Percentiles rank a stretch among this genome's conserved stretches.
Conservation (phyloP, 2,797 vertebrate genomes). For the Orestias chungarensis region DNA sequence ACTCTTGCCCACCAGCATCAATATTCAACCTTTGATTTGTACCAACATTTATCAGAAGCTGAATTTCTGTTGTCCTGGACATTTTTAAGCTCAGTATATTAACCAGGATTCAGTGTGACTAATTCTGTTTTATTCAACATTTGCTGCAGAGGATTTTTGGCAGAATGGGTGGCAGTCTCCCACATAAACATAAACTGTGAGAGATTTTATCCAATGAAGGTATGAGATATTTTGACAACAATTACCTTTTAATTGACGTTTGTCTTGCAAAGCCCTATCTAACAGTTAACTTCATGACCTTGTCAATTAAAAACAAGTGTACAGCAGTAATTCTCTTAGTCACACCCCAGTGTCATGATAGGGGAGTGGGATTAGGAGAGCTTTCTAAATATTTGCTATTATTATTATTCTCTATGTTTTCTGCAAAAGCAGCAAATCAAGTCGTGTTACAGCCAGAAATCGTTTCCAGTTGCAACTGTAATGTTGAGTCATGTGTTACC, state of each 20-base stretch:
- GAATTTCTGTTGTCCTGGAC: conserved; percentile 6
- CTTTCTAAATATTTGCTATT: no score
- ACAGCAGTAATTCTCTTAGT: neutral
- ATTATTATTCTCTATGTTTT: neutral
- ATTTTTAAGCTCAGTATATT: neutral
- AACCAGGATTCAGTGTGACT: neutral
- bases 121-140: neutral
- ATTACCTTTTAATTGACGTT: neutral
- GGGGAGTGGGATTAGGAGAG: neutral
- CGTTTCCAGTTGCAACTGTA: no score
- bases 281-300: neutral
- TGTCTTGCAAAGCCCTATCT: neutral
- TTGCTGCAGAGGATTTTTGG: neutral
- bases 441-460: neutral
- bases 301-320: neutral
- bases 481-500: no score
- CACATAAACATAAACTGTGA: no score
- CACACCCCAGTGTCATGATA: neutral
- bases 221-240: neutral
- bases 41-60: conserved; percentile 8
- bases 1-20: neutral
- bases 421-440: neutral
- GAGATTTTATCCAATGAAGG: no score
- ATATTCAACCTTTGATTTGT: conserved; percentile 3
- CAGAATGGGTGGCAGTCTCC: neutral